Evolutionary conservation across 2,888 invertebrate species (phyloP).

Genomic region (Keiferia lycopersicella): DNA sequence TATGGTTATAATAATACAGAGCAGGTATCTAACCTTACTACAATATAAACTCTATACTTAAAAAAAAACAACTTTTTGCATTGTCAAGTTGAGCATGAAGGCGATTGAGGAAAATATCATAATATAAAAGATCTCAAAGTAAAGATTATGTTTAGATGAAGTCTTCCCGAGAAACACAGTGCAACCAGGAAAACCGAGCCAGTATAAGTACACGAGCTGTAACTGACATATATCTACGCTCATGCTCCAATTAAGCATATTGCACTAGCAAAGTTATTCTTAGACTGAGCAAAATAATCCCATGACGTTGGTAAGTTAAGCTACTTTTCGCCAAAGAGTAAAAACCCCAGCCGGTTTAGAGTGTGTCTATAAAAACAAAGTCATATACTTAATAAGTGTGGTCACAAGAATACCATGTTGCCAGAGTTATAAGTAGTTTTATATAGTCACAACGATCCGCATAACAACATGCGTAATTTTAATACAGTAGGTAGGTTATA

Average conservation of each 20-base stretch:
- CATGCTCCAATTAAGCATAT: no score
- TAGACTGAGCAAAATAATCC: no score
- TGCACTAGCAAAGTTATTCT: no score
- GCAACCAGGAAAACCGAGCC: no score
- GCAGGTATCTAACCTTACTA: not conserved
- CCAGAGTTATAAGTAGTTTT: not conserved
- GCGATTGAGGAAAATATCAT: slow-evolving; percentile 5
- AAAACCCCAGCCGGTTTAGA: no score
- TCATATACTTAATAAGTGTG: not conserved
- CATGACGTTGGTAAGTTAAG: no score
- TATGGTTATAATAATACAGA: not conserved
- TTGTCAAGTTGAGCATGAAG: slow-evolving; percentile 21
- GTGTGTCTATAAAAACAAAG: not conserved
- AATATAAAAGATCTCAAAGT: not conserved
- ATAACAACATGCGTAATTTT: slow-evolving; percentile 4
- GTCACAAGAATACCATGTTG: not conserved
- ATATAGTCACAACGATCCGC: not conserved
- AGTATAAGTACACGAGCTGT: no score
- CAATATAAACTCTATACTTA: no score
- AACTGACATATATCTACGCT: no score
- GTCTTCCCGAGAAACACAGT: no score
- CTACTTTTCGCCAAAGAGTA: no score
- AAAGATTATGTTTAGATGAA: not conserved
- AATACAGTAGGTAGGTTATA: not conserved
- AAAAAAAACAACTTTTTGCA: not conserved